Base-by-base conservation (phyloP, 2,888 invertebrate genomes). In the Drosophila paramelanica region DNA sequence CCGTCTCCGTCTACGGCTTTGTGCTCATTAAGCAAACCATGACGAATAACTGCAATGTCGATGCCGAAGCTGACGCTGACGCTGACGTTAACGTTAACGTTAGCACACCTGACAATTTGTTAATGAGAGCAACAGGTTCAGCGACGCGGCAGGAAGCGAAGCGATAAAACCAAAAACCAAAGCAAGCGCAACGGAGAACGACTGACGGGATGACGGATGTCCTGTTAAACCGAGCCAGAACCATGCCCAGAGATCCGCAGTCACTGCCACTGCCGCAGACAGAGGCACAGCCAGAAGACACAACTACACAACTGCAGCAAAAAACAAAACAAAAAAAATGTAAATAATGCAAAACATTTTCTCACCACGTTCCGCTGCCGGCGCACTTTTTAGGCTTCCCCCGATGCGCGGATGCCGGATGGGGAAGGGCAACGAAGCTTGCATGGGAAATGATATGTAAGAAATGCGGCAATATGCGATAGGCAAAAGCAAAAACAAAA, bases 341-440 rank as follows among this genome's bases (percentile, higher is more conserved):
- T 77, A 83, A 86, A 79, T 86, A 85, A 85, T 86, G 85, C 88
- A 88, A 88, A 88, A 83, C 88, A 88, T 88, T 88, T 85, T 85
- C 85, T 85, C 85, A 85, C 88, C 83, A 75, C 83, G 87, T 77
- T 87, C 79, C 83, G 81, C 81, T 83, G 79, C 41, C 51, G 70
- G 57, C 60, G 77, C 81, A 88, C 81, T 89, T 89, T 84, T 81
- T 72, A 83, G 89, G n/a, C n/a, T n/a, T n/a, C n/a, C 45, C 83
- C 71, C 23, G 23, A 75, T 52, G 52, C 59, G 58, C 31, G 36
- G 23, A 41, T 67, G 72, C 61, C 80, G 76, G 85, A 76, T 71
- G 70, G 61, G 72, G 70, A 62, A 71, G 41, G 58, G 47, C 45
- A 25, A 27, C 36, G 17, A 46, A 27, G 25, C 58, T 56, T 65